Evolutionary conservation across 2,888 invertebrate genomes (phyloP).

Genomic region (Ecdyonurus torrentis): DNA sequence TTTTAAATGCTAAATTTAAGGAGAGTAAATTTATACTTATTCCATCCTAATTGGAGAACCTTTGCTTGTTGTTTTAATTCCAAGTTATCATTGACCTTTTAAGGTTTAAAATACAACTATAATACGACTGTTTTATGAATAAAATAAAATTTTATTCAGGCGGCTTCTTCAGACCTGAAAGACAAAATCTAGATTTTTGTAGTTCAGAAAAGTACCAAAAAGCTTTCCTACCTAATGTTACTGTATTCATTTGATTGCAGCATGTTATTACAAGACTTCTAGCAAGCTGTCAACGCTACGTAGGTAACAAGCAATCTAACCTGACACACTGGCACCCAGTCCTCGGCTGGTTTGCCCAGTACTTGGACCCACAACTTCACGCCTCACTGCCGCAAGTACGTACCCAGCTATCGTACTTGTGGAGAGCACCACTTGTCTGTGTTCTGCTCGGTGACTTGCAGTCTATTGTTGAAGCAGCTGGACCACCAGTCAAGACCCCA

Average conservation of each 20-base stretch:
- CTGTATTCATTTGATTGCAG: slow-evolving; percentile 37
- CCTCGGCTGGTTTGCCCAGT: slow-evolving; percentile 85
- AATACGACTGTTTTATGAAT: too few species aligned
- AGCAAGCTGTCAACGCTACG: slow-evolving; percentile 80
- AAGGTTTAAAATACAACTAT: too few species aligned
- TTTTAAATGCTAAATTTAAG: too few species aligned
- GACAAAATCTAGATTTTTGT: too few species aligned
- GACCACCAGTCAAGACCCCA: background rate
- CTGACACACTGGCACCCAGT: slow-evolving; percentile 96
- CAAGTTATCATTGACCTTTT: too few species aligned
- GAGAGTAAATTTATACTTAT: too few species aligned
- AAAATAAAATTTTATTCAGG: too few species aligned
- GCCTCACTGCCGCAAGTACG: slow-evolving; percentile 50
- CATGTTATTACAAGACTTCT: slow-evolving; percentile 69
- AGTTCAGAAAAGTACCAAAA: too few species aligned
- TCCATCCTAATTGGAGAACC: too few species aligned
- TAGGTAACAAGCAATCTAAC: slow-evolving; percentile 78
- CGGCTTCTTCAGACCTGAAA: too few species aligned
- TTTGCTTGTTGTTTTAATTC: too few species aligned
- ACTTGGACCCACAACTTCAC: slow-evolving; percentile 48
- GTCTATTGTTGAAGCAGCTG: background rate
- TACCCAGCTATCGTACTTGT: slow-evolving; percentile 50
- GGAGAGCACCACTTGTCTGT: slow-evolving; percentile 32
- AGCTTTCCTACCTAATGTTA: too few species aligned
- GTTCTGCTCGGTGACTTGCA: slow-evolving; percentile 14